phyloP scores from a whole-genome alignment of 2,797 vertebrate species.

The Pyrocephalus nanus region DNA sequence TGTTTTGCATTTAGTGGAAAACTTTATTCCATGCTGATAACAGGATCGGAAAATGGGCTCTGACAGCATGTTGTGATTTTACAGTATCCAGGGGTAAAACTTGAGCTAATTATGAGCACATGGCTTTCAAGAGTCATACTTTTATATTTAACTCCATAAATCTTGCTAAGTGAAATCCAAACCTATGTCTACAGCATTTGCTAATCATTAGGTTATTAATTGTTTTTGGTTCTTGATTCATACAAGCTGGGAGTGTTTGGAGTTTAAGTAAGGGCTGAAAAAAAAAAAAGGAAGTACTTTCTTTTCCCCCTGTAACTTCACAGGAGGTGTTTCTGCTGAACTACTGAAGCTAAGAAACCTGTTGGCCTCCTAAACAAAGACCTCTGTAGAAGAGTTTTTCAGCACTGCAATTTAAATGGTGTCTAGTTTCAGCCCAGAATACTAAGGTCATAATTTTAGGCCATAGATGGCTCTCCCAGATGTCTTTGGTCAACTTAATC shows the following conservation, averaged over 20 bases:
- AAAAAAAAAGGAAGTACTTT: constrained; percentile 25
- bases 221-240: constrained; percentile 65
- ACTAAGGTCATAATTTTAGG: constrained; percentile 85
- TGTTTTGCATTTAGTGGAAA: constrained; percentile 68
- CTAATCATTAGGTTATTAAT: constrained; percentile 70
- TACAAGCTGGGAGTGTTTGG: constrained; percentile 42
- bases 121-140: constrained; percentile 70
- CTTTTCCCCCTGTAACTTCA: constrained; percentile 37
- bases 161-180: constrained; percentile 65
- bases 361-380: constrained; percentile 76
- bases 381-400: constrained; percentile 75
- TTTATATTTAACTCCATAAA: constrained; percentile 70
- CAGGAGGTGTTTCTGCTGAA: constrained; percentile 60
- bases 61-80: constrained; percentile 77
- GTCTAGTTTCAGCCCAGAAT: constrained; percentile 87
- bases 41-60: constrained; percentile 72
- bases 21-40: constrained; percentile 71
- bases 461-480: constrained; percentile 85
- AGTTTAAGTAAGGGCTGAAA: constrained; percentile 33
- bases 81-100: constrained; percentile 75
- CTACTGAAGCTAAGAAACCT: constrained; percentile 60
- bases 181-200: constrained; percentile 66
- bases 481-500: constrained; percentile 95
- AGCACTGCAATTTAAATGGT: constrained; percentile 76
- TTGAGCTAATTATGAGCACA: constrained; percentile 76